These are phyloP conservation scores for Dendrophyllia cribrosa DNA, from an alignment of 64 coral and sea anemone species.

Conservation along the genomic window DNA sequence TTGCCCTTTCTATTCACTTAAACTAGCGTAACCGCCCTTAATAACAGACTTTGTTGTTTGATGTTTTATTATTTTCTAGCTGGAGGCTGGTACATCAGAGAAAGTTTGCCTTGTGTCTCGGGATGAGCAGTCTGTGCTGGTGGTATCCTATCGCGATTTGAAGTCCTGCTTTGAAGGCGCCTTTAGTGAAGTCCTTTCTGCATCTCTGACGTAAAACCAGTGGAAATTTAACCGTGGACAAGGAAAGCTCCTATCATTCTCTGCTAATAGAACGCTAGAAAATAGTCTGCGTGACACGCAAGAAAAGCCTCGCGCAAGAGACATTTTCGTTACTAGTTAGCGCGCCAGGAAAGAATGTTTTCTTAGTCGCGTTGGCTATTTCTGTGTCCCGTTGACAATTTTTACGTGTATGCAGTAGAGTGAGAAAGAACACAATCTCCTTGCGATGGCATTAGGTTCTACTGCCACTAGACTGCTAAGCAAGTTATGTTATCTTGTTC, in stretches of 20 bases:
- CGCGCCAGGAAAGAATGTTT: too few species aligned
- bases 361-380: too few species aligned
- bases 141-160: conserved; percentile 95
- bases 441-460: too few species aligned
- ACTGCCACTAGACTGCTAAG: too few species aligned
- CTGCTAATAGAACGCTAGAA: background rate
- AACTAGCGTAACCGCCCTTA: too few species aligned
- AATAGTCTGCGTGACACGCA: background rate
- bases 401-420: too few species aligned
- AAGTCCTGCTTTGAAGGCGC: conserved; percentile 90
- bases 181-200: conserved; percentile 84
- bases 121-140: conserved; percentile 94
- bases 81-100: conserved; percentile 92
- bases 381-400: too few species aligned
- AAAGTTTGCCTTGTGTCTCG: conserved; percentile 92
- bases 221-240: background rate
- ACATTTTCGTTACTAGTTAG: too few species aligned
- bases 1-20: too few species aligned
- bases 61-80: conserved; percentile 51
- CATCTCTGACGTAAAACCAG: conserved; percentile 66
- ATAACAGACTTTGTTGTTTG: too few species aligned
- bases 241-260: background rate
- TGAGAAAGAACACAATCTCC: too few species aligned
- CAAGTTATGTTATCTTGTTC: too few species aligned
- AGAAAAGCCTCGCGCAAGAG: background rate